Base-by-base conservation (phyloP, 2,888 invertebrate genomes). In the Gasteruption jaculator region DNA sequence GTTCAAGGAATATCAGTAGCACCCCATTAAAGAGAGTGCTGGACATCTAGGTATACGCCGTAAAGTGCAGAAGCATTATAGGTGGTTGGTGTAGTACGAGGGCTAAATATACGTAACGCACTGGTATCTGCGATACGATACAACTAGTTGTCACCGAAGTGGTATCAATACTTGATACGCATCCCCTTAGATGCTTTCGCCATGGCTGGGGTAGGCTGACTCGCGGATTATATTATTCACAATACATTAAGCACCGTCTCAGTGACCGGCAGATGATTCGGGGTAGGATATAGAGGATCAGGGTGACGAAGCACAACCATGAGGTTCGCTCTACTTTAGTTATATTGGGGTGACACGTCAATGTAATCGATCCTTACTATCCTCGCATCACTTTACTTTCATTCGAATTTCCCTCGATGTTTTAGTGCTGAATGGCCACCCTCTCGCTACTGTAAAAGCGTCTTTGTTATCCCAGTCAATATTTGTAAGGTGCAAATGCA, bases 211-310 rank as follows among this genome's bases (percentile, higher is more conserved):
- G 20, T 46, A 51, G 57, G 58, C 53, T 58, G 57, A 57, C 58
- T 57, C 56, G 58, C 52, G 60, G 62, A 65, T 67, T 62, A 65
- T 61, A 66, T 65, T 68, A 68, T 67, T 68, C 62, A 60, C 66
- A 61, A 65, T 60, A 68, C 68, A 68, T 65, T 64, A 63, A 64
- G 56, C 62, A 60, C 62, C 65, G 61, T 67, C 55, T 58, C 52
- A 57, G 57, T 50, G 55, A 49, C 56, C 54, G 53, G 49, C 49
- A n/a, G n/a, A n/a, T n/a, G n/a, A n/a, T n/a, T n/a, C n/a, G n/a
- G n/a, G n/a, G n/a, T n/a, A n/a, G n/a, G n/a, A n/a, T n/a, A n/a
- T n/a, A n/a, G n/a, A n/a, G n/a, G n/a, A n/a, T 38, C 21, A 22
- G 43, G 21, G 33, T 35, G 39, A 32, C 6, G 18, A 5, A 18